phyloP scores from a whole-genome alignment of 2,797 vertebrate genomes.

The Trichosurus vulpecula region DNA sequence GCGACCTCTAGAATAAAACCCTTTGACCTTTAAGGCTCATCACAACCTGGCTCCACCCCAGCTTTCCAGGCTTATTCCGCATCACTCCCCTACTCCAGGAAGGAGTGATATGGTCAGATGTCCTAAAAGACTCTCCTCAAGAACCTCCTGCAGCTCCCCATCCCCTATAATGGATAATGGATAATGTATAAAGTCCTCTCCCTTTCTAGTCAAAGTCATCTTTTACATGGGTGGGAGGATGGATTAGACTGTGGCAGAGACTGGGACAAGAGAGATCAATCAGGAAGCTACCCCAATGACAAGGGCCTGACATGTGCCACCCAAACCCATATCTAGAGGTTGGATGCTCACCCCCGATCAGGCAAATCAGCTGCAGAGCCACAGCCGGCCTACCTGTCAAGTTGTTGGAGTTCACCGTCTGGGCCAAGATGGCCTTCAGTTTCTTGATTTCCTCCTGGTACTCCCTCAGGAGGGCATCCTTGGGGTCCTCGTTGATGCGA shows the following conservation, averaged over 20 bases:
- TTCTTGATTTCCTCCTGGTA: conserved; percentile 94
- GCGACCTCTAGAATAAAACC: not conserved
- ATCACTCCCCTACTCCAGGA: not conserved
- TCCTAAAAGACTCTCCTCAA: not conserved
- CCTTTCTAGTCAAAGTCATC: not conserved
- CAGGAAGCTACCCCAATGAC: conserved; percentile 46
- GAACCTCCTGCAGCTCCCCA: not conserved
- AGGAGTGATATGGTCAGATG: too few relatives aligned
- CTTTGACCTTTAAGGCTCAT: not conserved
- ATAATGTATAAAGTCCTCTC: not conserved
- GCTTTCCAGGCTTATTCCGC: not conserved
- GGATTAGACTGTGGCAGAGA: conserved; percentile 33
- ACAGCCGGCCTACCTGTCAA: conserved; percentile 81
- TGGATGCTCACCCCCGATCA: accelerated
- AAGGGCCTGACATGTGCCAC: conserved; percentile 19
- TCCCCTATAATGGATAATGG: not conserved
- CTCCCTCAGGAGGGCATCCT: conserved; percentile 93
- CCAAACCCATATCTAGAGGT: not conserved
- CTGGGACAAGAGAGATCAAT: not conserved
- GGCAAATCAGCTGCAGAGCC: not conserved
- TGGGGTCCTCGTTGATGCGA: conserved; percentile 92
- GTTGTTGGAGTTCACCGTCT: conserved; percentile 81
- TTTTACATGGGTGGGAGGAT: not conserved
- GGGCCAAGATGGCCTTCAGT: conserved; percentile 87
- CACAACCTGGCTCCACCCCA: not conserved